Percentiles rank a stretch among this genome's conserved stretches.
Evolutionary conservation across 2,797 vertebrate species (phyloP).

Genomic region (Philypnodon macrostomus): DNA sequence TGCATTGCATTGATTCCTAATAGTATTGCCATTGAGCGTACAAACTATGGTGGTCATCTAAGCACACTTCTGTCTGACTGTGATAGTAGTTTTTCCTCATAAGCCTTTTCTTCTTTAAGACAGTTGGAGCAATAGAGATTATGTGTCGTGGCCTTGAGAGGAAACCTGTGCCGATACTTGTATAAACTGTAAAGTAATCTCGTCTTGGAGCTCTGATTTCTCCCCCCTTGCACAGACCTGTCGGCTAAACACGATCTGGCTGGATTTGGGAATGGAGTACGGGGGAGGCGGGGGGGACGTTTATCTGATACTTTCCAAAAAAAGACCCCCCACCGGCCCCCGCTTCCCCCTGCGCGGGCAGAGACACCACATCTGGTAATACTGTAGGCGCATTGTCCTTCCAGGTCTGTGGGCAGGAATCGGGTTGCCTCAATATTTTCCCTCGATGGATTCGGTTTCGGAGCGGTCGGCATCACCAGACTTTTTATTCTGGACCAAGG

Average conservation of each 20-base stretch:
- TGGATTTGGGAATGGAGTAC: slow-evolving; percentile 92
- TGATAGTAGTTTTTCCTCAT: slow-evolving; percentile 66
- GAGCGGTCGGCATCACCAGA: slow-evolving; percentile 57
- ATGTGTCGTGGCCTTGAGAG: slow-evolving; percentile 91
- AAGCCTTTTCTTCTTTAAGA: slow-evolving; percentile 66
- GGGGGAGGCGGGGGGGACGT: slow-evolving; percentile 67
- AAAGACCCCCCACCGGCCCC: slow-evolving; percentile 74
- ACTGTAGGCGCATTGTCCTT: slow-evolving; percentile 97
- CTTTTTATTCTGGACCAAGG: slow-evolving; percentile 56
- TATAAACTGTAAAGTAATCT: slow-evolving; percentile 96
- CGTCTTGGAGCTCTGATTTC: slow-evolving; percentile 84
- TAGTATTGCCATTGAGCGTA: too few species aligned
- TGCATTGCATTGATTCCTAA: too few species aligned
- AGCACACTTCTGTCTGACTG: slow-evolving; percentile 2
- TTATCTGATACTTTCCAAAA: slow-evolving; percentile 95
- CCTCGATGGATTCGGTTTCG: slow-evolving; percentile 84
- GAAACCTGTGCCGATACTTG: slow-evolving; percentile 92
- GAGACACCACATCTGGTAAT: slow-evolving; percentile 98
- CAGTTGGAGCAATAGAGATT: slow-evolving; percentile 86
- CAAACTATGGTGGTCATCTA: slow-evolving; percentile 10
- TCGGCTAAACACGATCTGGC: slow-evolving; percentile 91
- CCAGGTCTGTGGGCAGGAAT: slow-evolving; percentile 83
- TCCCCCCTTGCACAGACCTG: slow-evolving; percentile 90
- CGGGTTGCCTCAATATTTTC: slow-evolving; percentile 91
- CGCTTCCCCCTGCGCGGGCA: slow-evolving; percentile 82